Evolutionary conservation across 1,140 invertebrate species (phyloP), one percentile per base, ranked within the genome.

Genomic region (Drosophila persimilis): DNA sequence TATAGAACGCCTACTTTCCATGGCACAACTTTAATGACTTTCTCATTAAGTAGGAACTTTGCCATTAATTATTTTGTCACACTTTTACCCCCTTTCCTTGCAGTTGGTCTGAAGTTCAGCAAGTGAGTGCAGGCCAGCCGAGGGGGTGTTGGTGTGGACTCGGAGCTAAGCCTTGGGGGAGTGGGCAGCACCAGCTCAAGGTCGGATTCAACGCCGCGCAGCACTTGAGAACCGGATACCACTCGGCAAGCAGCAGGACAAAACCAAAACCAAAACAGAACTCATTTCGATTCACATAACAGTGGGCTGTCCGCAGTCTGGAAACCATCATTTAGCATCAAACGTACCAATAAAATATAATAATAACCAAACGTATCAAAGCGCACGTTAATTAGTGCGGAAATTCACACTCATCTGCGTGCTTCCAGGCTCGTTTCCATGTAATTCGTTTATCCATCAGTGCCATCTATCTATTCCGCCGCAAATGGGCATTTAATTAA

Each of bases 91-190:
- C 6, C 0, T 35, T 17, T 35, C n/a, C 15, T 52, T 65, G 8
- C 53, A 80, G 81, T 71, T 58, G 81, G 81, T 13, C 70, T 86
- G 8, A 85, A 85, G 77, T 85, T 85, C 44, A 77, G 81, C 59
- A 85, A 85, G 77, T 85, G 77, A 85, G 77, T 80, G 50, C 67
- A 66, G 64, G 54, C 45, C 22, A 61, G 55, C 71, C 64, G 58
- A 57, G 54, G 61, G 80, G 67, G 60, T n/a, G 57, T 15, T 22
- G 47, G 44, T 17, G 35, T 31, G 1, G 51, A 20, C 15, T 39
- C 15, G 51, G 20, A 24, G 35, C 39, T 45, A 24, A 59, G 35
- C 29, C 44, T 24, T 20, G 60, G 43, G 4, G 39, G 13, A 7
- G 13, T 13, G 44, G 35, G 15, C 45, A 47, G 17, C 39, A 60